These are phyloP conservation scores for Sphaerophoria taeniata DNA, from an alignment of 2,888 invertebrate genomes.

Conservation along the genomic window DNA sequence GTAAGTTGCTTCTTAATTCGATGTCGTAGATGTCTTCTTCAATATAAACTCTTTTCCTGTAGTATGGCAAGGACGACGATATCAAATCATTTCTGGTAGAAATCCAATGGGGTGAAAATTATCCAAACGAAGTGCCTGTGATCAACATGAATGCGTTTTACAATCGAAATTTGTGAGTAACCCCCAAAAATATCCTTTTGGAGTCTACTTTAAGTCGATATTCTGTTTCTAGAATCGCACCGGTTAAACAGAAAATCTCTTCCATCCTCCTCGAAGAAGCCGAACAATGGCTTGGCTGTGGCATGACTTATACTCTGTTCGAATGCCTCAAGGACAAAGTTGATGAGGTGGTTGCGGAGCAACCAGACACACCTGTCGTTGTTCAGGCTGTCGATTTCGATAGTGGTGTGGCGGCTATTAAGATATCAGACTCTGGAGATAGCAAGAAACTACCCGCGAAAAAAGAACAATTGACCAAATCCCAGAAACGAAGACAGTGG, in stretches of 20 bases:
- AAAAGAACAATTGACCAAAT: conserved; percentile 94
- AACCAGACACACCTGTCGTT: conserved; percentile 84
- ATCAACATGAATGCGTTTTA: conserved; percentile 96
- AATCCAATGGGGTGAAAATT: conserved; percentile 92
- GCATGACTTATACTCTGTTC: conserved; percentile 97
- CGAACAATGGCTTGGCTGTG: conserved; percentile 92
- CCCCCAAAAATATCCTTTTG: conserved; percentile 1
- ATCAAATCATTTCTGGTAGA: conserved; percentile 93
- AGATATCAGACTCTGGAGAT: conserved; percentile 79
- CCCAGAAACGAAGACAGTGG: conserved; percentile 95
- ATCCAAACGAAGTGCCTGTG: conserved; percentile 92
- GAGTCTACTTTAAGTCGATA: not conserved
- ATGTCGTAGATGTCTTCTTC: conserved; percentile 10
- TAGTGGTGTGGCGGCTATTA: conserved; percentile 78
- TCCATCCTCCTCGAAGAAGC: conserved; percentile 87
- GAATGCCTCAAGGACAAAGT: conserved; percentile 94
- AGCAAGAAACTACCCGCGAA: conserved; percentile 86
- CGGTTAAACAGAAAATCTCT: conserved; percentile 89
- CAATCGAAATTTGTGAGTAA: conserved; percentile 94
- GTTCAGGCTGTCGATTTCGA: conserved; percentile 77
- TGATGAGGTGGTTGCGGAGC: conserved; percentile 87
- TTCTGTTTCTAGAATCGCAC: conserved; percentile 84
- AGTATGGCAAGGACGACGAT: conserved; percentile 92
- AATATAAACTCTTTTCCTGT: conserved; percentile 80
- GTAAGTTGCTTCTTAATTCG: conserved; percentile 83